Conservation (phyloP, 2,888 invertebrate genomes). For the Cephalotes varians region DNA sequence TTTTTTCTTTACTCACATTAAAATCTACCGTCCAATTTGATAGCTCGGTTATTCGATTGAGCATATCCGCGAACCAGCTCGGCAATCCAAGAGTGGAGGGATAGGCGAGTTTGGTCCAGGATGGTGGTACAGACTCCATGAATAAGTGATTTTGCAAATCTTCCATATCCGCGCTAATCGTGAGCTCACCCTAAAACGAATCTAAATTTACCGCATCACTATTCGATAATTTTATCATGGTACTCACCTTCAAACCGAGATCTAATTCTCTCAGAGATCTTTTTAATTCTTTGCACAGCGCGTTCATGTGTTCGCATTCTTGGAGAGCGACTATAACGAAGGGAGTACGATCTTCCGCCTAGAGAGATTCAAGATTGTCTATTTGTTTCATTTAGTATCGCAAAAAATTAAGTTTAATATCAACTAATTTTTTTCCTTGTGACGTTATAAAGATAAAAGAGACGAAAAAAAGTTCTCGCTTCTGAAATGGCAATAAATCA, state of each 20-base stretch:
- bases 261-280: slow-evolving; percentile 94
- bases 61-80: slow-evolving; percentile 95
- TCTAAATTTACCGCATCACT: not conserved
- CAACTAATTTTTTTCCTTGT: not conserved
- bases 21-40: slow-evolving; percentile 97
- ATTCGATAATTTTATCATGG: not conserved
- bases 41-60: slow-evolving; percentile 92
- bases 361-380: not conserved
- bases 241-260: slow-evolving; percentile 92
- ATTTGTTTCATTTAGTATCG: not conserved
- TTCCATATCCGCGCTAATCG: slow-evolving; percentile 97
- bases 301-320: slow-evolving; percentile 98
- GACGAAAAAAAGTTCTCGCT: not conserved
- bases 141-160: slow-evolving; percentile 93
- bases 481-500: not conserved
- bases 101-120: slow-evolving; percentile 95
- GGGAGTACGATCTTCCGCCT: slow-evolving; percentile 94
- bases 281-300: slow-evolving; percentile 92
- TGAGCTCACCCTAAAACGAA: slow-evolving; percentile 92
- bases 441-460: not conserved
- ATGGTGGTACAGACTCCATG: slow-evolving; percentile 95
- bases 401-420: not conserved
- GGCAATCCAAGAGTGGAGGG: slow-evolving; percentile 94
- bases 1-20: slow-evolving; percentile 85
- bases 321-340: slow-evolving; percentile 96